Conservation (phyloP, 2,113 vertebrate species). For the Capricornis sumatraensis region DNA sequence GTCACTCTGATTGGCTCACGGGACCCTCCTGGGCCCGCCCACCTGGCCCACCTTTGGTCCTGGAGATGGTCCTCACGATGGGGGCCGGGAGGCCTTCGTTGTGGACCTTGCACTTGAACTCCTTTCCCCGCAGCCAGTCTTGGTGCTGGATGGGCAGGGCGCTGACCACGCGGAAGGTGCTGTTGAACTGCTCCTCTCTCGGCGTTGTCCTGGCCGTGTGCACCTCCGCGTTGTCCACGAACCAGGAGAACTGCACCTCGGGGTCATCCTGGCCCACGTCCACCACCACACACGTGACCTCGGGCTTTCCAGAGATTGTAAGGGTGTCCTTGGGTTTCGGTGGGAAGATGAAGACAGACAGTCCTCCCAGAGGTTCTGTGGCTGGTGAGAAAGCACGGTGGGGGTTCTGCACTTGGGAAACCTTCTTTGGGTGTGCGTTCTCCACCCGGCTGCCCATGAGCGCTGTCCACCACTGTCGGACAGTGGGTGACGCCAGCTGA, state of each 20-base stretch:
- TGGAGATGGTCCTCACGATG: background rate
- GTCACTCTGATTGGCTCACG: background rate
- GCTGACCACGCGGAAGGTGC: constrained; percentile 46
- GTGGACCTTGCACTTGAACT: constrained; percentile 60
- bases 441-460: background rate
- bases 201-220: fast-evolving
- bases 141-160: background rate
- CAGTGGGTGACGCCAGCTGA: background rate
- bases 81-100: background rate
- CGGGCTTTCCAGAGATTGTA: background rate
- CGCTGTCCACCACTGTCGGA: fast-evolving
- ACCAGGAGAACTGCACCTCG: constrained; percentile 6
- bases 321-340: constrained; percentile 54
- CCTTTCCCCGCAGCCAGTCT: constrained; percentile 53
- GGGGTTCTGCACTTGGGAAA: background rate
- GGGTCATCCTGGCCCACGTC: background rate
- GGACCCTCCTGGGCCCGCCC: fast-evolving
- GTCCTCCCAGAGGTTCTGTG: background rate
- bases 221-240: fast-evolving
- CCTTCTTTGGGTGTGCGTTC: fast-evolving
- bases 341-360: constrained; percentile 48
- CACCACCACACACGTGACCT: constrained; percentile 46
- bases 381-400: background rate
- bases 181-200: background rate
- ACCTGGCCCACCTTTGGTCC: background rate